These are phyloP conservation scores for Smithornis capensis DNA, from an alignment of 2,113 vertebrate genomes.

Conservation along the genomic window DNA sequence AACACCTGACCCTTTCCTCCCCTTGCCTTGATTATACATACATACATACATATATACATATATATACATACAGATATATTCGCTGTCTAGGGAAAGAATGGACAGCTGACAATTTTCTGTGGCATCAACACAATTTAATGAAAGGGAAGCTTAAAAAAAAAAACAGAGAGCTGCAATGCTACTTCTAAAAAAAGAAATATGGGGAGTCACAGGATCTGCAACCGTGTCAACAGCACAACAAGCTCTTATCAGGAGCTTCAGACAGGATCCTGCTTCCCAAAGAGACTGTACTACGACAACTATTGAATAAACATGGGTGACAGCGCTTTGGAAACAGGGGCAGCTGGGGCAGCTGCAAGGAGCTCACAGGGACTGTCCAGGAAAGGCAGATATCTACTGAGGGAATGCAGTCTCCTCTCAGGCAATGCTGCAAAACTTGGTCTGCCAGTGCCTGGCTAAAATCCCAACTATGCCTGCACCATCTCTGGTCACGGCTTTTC, in stretches of 20 bases:
- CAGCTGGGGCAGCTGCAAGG: slow-evolving; percentile 6
- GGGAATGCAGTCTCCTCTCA: not conserved
- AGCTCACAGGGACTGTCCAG: not conserved
- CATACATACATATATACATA: slow-evolving; percentile 24
- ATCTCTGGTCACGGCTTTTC: not conserved
- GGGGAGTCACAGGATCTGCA: not conserved
- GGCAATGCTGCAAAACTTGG: not conserved
- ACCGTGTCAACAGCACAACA: not conserved
- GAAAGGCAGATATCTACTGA: not conserved
- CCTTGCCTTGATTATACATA: slow-evolving; percentile 28
- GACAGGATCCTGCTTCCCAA: slow-evolving; percentile 1
- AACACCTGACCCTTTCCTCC: slow-evolving; percentile 40
- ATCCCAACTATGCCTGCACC: not conserved
- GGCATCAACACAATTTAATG: not conserved
- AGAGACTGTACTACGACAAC: not conserved
- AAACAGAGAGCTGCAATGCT: not conserved
- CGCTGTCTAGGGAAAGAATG: not conserved
- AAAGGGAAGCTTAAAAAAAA: not conserved
- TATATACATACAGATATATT: not conserved
- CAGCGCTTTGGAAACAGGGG: not conserved
- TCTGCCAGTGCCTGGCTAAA: not conserved
- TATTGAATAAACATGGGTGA: not conserved
- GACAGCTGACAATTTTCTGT: slow-evolving; percentile 18
- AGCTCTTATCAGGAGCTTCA: slow-evolving; percentile 15
- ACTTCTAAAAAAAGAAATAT: not conserved